Base-by-base conservation (phyloP, 2,888 invertebrate genomes). In the Caenorhabditis macrosperma region DNA sequence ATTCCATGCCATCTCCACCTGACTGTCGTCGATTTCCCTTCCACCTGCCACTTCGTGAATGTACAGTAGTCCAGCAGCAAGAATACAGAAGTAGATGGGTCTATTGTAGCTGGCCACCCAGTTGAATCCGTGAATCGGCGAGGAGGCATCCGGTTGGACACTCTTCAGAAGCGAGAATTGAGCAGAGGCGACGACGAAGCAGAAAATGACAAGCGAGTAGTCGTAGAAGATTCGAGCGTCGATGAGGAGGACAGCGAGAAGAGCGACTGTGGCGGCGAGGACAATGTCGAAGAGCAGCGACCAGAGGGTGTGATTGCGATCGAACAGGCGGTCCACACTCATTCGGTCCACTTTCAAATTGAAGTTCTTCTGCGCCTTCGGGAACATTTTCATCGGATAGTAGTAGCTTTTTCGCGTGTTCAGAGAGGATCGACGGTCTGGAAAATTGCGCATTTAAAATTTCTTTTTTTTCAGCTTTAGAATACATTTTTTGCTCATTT, bases 111-210 rank as follows among this genome's bases (percentile, higher is more conserved):
- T 91, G 67, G 92, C 84, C 12, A 92, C 85, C 82, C 91, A 90
- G 82, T 92, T 91, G 85, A 87, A 91, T 46, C 91, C 93, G 91
- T 99, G 99, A 44, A 97, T 96, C 0, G 99, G 98, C 1, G 98
- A 98, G 0, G 98, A 95, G 0, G 98, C 96, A 91, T 99, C 99
- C 0, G 99, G 99, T 90, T 99, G 99, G 1, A 99, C 99, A 91
- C 97, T 97, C 92, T 92, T 89, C 44, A 90, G 81, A 26, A 90
- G 82, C 78, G 82, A 91, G 86, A 87, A 99, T 91, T 99, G 81
- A 15, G 97, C 96, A 17, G 96, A 95, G 0, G 98, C 98, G 88
- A 97, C 96, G n/a, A 97, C 95, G 87, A 97, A 95, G 92, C 97
- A 97, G 91, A 99, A 96, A 90, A 96, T 93, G 91, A 98, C 95